Evolutionary conservation across 2,888 invertebrate genomes (phyloP), one percentile per base, ranked within the genome.

Genomic region (Platycnemis pennipes): DNA sequence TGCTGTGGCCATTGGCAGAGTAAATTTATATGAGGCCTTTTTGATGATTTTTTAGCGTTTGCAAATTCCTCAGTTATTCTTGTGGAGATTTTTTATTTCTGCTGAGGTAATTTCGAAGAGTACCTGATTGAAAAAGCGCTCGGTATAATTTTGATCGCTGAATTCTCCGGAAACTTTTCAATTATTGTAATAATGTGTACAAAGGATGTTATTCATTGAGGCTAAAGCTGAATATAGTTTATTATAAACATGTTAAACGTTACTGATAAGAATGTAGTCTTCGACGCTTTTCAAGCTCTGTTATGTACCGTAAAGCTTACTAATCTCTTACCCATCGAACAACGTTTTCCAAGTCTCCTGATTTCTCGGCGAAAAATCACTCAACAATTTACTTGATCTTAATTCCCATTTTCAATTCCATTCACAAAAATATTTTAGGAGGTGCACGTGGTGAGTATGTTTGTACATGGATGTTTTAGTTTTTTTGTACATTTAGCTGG

Each of bases 191-290:
- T 77, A 77, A 77, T 77, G 63, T 77, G 77, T 77, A 77, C 77
- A 77, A 37, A 77, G 13, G 77, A 77, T 77, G 77, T 77, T 77
- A 77, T 77, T 13, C 37, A 37, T 37, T 77, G 77, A 77, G 77
- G 77, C 77, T 77, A 77, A 77, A 77, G 77, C 77, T 77, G 77
- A 37, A 77, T 77, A 77, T 77, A 77, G 77, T 77, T 77, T 77
- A 77, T 77, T 13, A 37, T 77, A 26, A 37, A 37, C 77, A 16
- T 77, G 77, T 77, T 77, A 77, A 77, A 77, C 37, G 31, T 77
- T 77, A 77, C 37, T n/a, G 37, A 77, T 77, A 37, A 77, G 77
- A 31, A 77, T 77, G 13, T 77, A 77, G 26, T 77, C 77, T 63
- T 77, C 77, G 77, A 31, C 77, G 77, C 77, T 77, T 77, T 31